A percentile compares a stretch with the other conserved stretches of the same genome.
These are phyloP conservation scores for Aphrophora alni DNA, from an alignment of 2,888 invertebrate genomes.

Conservation along the genomic window DNA sequence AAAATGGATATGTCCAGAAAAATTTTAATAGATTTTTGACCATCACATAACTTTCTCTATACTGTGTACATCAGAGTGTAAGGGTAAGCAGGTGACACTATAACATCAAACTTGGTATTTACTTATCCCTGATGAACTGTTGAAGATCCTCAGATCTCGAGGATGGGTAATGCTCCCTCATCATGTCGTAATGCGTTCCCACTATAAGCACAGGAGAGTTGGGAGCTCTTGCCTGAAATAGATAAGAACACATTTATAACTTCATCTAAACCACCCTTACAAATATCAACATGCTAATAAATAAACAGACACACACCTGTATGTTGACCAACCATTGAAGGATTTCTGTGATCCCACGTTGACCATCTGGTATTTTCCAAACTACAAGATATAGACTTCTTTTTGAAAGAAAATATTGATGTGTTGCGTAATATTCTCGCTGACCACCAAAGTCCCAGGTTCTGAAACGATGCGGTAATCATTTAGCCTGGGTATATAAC, in stretches of 20 bases:
- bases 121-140: slow-evolving; percentile 79
- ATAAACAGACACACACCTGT: slow-evolving; percentile 62
- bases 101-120: slow-evolving; percentile 11
- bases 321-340: slow-evolving; percentile 96
- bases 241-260: background rate
- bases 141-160: slow-evolving; percentile 80
- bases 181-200: slow-evolving; percentile 94
- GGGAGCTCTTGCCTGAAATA: slow-evolving; percentile 83
- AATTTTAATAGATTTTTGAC: no score
- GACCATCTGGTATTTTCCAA: slow-evolving; percentile 93
- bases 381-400: slow-evolving; percentile 94
- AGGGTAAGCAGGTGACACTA: no score
- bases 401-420: slow-evolving; percentile 97
- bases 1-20: no score
- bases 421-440: slow-evolving; percentile 96
- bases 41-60: no score
- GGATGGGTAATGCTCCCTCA: slow-evolving; percentile 67
- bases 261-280: no score
- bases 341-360: slow-evolving; percentile 87
- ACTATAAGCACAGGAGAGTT: slow-evolving; percentile 96
- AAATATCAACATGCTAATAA: background rate
- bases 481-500: no score
- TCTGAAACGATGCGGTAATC: slow-evolving; percentile 60
- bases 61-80: no score
- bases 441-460: slow-evolving; percentile 99